A percentile compares a stretch with the other conserved stretches of the same genome.
Conservation (phyloP, 2,113 vertebrate genomes). For the Poecilia latipinna region DNA sequence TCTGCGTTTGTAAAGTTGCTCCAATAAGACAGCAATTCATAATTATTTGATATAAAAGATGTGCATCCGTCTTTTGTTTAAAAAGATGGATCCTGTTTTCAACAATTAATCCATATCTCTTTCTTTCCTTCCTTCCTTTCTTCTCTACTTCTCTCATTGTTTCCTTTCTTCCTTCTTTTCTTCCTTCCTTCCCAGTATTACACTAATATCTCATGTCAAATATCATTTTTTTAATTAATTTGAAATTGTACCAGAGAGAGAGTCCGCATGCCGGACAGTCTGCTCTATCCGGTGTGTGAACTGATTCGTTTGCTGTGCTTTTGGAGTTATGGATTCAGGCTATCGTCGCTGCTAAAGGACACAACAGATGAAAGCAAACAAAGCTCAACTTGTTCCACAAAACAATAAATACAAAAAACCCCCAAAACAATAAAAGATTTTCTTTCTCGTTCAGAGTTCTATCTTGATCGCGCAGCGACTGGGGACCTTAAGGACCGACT, state of each 20-base stretch:
- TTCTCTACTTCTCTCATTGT: too few relatives aligned
- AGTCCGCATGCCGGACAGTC: slow-evolving; percentile 73
- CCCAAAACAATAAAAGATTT: slow-evolving; percentile 6
- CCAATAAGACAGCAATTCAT: too few relatives aligned
- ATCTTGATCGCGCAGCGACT: neutral
- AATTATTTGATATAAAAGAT: too few relatives aligned
- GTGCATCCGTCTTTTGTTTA: too few relatives aligned
- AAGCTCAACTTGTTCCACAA: slow-evolving; percentile 35
- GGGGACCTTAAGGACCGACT: neutral
- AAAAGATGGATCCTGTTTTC: too few relatives aligned
- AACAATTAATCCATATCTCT: too few relatives aligned
- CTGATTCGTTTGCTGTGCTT: slow-evolving; percentile 69
- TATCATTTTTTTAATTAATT: slow-evolving; percentile 67
- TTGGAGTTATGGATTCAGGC: slow-evolving; percentile 51
- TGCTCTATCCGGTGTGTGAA: slow-evolving; percentile 75
- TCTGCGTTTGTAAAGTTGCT: neutral
- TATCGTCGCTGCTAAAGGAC: slow-evolving; percentile 50
- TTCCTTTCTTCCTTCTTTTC: too few relatives aligned
- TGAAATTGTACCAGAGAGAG: slow-evolving; percentile 68
- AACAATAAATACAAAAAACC: slow-evolving; percentile 44
- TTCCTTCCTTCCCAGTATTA: too few relatives aligned
- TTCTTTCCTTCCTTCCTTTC: too few relatives aligned
- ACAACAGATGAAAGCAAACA: slow-evolving; percentile 41
- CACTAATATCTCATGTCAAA: slow-evolving; percentile 6
- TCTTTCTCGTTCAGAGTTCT: slow-evolving; percentile 1